Evolutionary conservation across 2,888 invertebrate species (phyloP).

Genomic region (Drosophila prolongata): DNA sequence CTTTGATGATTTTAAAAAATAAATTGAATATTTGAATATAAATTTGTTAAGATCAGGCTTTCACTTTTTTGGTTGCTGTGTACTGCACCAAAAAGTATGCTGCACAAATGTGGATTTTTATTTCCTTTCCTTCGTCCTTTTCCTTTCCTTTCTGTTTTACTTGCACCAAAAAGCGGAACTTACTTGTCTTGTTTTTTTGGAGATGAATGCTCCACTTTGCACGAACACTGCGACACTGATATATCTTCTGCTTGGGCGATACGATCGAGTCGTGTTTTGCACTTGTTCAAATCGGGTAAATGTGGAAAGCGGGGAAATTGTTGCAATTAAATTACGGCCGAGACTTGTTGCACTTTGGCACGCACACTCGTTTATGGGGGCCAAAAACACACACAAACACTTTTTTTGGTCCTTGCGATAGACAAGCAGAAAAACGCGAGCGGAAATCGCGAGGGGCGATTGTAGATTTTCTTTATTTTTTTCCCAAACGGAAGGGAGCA

Average conservation of each 20-base stretch:
- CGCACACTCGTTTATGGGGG: constrained; percentile 7
- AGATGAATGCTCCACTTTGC: constrained; percentile 18
- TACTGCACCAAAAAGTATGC: constrained; percentile 2
- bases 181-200: constrained; percentile 5
- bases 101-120: constrained; percentile 2
- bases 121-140: neutral
- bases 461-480: neutral
- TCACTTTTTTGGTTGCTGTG: neutral
- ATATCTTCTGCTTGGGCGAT: constrained; percentile 11
- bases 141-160: constrained; percentile 5
- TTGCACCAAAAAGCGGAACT: constrained; percentile 5
- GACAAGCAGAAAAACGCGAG: constrained; percentile 32
- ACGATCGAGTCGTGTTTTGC: constrained; percentile 5
- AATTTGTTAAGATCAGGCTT: neutral
- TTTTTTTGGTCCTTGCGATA: constrained; percentile 12
- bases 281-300: constrained; percentile 11
- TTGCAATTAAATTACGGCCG: constrained; percentile 44
- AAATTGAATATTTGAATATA: no score
- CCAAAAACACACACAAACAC: constrained; percentile 7
- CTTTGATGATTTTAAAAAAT: no score
- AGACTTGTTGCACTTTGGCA: constrained; percentile 65
- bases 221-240: constrained; percentile 25
- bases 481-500: constrained; percentile 50
- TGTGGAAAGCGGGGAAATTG: constrained; percentile 3
- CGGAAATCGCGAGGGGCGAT: constrained; percentile 20